Conservation (phyloP, 2,888 invertebrate genomes). For the Heliconius hortense region DNA sequence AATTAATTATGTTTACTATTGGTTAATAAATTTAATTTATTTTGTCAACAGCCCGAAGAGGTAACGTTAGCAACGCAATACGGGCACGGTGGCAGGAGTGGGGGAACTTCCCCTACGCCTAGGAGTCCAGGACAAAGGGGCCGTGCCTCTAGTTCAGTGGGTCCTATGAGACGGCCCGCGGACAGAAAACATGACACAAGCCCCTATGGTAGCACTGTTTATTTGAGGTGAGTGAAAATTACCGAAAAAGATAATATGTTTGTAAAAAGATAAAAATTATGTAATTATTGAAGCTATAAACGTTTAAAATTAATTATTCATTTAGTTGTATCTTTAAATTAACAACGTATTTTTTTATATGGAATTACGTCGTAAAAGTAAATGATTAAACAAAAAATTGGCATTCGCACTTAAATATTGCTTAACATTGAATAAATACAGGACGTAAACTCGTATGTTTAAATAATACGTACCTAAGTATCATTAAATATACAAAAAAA, state of each 20-base stretch:
- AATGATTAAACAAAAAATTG: not conserved
- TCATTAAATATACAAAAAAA: too few relatives aligned
- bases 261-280: not conserved
- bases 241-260: not conserved
- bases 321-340: not conserved
- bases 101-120: conserved; percentile 70
- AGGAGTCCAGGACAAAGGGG: conserved; percentile 70
- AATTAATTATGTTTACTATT: not conserved
- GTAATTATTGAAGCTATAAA: not conserved
- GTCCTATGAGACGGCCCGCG: conserved; percentile 90
- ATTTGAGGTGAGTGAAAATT: conserved; percentile 70
- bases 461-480: not conserved
- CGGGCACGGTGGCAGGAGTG: conserved; percentile 63
- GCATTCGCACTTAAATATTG: not conserved
- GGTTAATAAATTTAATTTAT: not conserved
- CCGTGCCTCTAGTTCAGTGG: conserved; percentile 79
- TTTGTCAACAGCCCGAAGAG: conserved; percentile 74
- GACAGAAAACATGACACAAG: conserved; percentile 92
- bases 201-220: conserved; percentile 89
- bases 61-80: conserved; percentile 68
- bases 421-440: not conserved
- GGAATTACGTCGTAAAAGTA: not conserved
- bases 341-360: not conserved
- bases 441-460: not conserved
- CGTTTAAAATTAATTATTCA: not conserved